A percentile compares a stretch with the other conserved stretches of the same genome.
phyloP scores from a whole-genome alignment of 2,888 invertebrate genomes.

The Camponotus fellah region DNA sequence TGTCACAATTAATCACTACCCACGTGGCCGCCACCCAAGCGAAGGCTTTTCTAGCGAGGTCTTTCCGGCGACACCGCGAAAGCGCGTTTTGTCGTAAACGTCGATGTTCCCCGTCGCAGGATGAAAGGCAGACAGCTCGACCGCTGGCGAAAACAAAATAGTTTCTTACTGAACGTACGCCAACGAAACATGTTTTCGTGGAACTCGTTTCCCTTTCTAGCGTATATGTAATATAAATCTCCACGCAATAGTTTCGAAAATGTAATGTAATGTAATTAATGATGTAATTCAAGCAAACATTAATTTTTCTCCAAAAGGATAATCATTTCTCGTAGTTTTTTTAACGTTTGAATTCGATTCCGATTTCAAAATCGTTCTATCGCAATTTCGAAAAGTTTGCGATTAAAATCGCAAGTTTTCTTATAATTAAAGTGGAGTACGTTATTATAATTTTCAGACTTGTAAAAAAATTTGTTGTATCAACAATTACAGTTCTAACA shows the following conservation, averaged over 20 bases:
- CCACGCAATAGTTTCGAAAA: neutral
- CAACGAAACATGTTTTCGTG: neutral
- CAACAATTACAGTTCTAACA: neutral
- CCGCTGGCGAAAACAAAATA: neutral
- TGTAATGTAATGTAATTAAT: neutral
- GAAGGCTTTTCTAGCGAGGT: slow-evolving; percentile 35
- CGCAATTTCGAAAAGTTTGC: neutral
- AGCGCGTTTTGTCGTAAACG: slow-evolving; percentile 53
- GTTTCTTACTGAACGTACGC: neutral
- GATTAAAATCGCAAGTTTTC: neutral
- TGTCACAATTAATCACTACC: slow-evolving; percentile 71
- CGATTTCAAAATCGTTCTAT: too few species aligned
- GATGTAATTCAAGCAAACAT: neutral
- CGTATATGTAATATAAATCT: neutral
- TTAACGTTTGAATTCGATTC: neutral
- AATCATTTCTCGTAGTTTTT: neutral
- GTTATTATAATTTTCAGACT: neutral
- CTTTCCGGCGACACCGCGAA: slow-evolving; percentile 8
- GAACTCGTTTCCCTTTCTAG: neutral
- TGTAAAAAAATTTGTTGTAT: neutral
- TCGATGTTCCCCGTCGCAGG: slow-evolving; percentile 40
- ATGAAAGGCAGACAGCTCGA: slow-evolving; percentile 16
- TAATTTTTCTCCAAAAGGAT: neutral
- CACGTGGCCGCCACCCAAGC: slow-evolving; percentile 58
- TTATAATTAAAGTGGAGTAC: neutral